A percentile compares a stretch with the other conserved stretches of the same genome.
These are phyloP conservation scores for Erpetoichthys calabaricus DNA, from an alignment of 2,797 vertebrate species.

Conservation along the genomic window DNA sequence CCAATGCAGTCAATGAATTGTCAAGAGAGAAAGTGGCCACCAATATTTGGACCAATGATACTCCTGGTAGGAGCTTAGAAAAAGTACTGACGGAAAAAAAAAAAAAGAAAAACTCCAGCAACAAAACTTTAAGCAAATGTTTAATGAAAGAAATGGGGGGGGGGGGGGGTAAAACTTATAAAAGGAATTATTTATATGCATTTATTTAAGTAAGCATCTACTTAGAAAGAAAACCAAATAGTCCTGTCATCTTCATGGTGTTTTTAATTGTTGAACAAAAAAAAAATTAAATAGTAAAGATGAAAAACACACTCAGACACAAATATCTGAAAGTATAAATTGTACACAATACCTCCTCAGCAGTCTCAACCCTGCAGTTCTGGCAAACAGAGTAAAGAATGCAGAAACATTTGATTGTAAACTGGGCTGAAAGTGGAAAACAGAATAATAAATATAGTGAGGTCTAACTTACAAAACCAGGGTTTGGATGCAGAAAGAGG, in stretches of 20 bases:
- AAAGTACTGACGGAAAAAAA: constrained; percentile 25
- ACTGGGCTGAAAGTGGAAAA: too few relatives aligned
- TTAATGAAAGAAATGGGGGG: constrained; percentile 46
- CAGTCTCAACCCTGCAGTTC: too few relatives aligned
- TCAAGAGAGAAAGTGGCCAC: constrained; percentile 22
- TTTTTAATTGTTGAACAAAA: constrained; percentile 73
- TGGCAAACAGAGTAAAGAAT: too few relatives aligned
- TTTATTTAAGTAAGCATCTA: constrained; percentile 70
- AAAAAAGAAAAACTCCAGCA: constrained; percentile 30
- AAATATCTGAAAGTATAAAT: too few relatives aligned
- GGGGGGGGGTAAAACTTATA: constrained; percentile 41
- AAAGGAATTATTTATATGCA: constrained; percentile 49
- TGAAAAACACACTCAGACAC: too few relatives aligned
- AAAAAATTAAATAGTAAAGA: constrained; percentile 51
- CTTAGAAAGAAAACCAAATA: constrained; percentile 71
- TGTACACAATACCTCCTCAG: too few relatives aligned
- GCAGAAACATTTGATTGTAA: too few relatives aligned
- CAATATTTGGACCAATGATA: constrained; percentile 38
- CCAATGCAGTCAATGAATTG: constrained; percentile 41
- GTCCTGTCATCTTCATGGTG: constrained; percentile 70
- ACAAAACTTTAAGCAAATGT: constrained; percentile 50
- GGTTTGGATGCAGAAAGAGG: too few relatives aligned
- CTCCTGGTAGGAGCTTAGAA: constrained; percentile 27
- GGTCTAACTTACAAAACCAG: too few relatives aligned
- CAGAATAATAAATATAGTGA: too few relatives aligned